Evolutionary conservation across 2,797 vertebrate species (phyloP).

Genomic region (Cirrhinus molitorella): DNA sequence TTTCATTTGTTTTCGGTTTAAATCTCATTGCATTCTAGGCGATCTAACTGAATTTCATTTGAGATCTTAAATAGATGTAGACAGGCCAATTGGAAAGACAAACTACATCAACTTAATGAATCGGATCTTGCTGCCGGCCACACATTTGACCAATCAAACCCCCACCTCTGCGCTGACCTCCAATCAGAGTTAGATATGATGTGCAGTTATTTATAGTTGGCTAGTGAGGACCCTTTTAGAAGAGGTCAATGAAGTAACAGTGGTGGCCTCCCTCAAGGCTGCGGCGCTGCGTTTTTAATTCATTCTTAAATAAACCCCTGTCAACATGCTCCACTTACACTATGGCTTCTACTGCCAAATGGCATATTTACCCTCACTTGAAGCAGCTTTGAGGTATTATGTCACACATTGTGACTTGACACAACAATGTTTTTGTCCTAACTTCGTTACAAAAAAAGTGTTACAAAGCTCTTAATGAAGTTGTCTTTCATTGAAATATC

Average conservation of each 20-base stretch:
- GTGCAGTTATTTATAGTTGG: conserved; percentile 40
- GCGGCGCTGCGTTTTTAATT: conserved; percentile 43
- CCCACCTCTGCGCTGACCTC: conserved; percentile 20
- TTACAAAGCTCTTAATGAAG: neutral
- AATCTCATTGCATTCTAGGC: neutral
- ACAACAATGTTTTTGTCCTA: conserved; percentile 40
- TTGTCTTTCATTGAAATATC: neutral
- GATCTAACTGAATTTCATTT: neutral
- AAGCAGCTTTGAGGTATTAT: conserved; percentile 47
- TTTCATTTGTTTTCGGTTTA: neutral
- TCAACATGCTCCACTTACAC: conserved; percentile 47
- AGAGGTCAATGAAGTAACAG: conserved; percentile 37
- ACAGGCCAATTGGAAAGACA: neutral
- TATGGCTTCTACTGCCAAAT: conserved; percentile 45
- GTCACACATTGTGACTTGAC: conserved; percentile 47
- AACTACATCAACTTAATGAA: conserved; percentile 10
- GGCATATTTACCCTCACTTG: conserved; percentile 53
- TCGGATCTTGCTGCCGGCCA: neutral
- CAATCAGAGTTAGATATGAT: conserved; percentile 20
- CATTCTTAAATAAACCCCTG: conserved; percentile 45
- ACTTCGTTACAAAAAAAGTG: conserved; percentile 9
- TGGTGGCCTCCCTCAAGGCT: conserved; percentile 33
- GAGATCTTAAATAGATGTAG: neutral
- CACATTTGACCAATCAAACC: conserved; percentile 32
- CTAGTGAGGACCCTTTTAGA: conserved; percentile 40